Evolutionary conservation across 2,797 vertebrate genomes (phyloP), one percentile per base, ranked within the genome.

Genomic region (Chelidonichthys spinosus): DNA sequence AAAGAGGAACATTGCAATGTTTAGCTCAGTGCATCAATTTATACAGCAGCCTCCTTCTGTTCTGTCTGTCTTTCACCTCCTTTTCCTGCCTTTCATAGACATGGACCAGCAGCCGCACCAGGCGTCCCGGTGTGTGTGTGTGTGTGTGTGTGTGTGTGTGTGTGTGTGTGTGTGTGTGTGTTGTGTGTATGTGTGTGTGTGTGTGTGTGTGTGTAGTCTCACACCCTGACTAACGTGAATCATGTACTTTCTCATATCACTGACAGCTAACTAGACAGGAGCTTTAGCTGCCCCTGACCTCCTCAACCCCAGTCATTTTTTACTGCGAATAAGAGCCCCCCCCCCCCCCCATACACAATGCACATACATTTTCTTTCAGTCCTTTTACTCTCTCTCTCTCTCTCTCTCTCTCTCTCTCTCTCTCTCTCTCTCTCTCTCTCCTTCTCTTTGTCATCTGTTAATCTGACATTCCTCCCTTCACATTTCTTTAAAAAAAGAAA

Each of bases 201-300:
- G 60, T 44, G 25, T 44, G 39, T 42, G 56, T 25, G 52, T 2
- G 18, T 59, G 42, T 86, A 69, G 58, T 78, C 81, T 92, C 83
- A 88, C 88, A 94, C 92, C 93, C 88, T 95, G 93, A 94, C 93
- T 94, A 95, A 95, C 88, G 81, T 91, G 93, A 92, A 94, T 95
- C 93, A 91, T 94, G 90, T 94, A 94, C 93, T 94, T 94, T 94
- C 93, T 92, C 92, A 93, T 95, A 94, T 95, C 92, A 70, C 84
- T 95, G 94, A 93, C 94, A 91, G 92, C 90, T 95, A 94, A 95
- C 91, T 87, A 94, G 93, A 95, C 93, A 93, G 87, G 82, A 81
- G 87, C 85, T 91, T 87, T 79, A 65, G 87, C 80, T 87, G 87
- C 90, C 74, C 90, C 79, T 89, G 89, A 91, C 89, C 89, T 84